These are phyloP conservation scores for Drosophila arawakana DNA, from an alignment of 1,140 invertebrate species.

Conservation along the genomic window DNA sequence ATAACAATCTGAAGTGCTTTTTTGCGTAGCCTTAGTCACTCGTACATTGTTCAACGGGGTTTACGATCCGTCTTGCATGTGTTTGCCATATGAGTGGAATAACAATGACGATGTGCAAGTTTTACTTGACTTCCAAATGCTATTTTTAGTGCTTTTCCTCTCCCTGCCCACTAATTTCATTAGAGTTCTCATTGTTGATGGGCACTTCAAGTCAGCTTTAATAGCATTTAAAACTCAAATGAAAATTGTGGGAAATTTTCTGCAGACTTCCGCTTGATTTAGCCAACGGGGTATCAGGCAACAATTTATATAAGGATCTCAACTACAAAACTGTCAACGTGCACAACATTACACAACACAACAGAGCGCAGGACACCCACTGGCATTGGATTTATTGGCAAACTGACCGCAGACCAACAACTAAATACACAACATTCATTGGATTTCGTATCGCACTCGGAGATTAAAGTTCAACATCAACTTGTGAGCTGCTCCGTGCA, in stretches of 20 bases:
- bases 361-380: conserved; percentile 20
- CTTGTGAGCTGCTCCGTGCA: conserved; percentile 16
- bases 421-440: conserved; percentile 56
- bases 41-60: conserved; percentile 7
- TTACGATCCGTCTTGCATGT: neutral
- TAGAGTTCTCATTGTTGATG: conserved; percentile 40
- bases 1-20: conserved; percentile 24
- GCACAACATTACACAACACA: conserved; percentile 60
- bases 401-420: conserved; percentile 50
- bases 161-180: conserved; percentile 29
- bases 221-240: conserved; percentile 4
- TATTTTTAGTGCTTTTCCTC: conserved; percentile 29
- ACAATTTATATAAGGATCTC: conserved; percentile 12
- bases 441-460: conserved; percentile 28
- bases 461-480: conserved; percentile 48
- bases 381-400: conserved; percentile 65
- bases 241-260: conserved; percentile 49
- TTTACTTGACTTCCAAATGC: neutral
- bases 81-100: conserved; percentile 13
- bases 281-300: conserved; percentile 11
- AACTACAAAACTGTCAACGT: conserved; percentile 40
- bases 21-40: conserved; percentile 10
- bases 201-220: neutral
- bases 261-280: conserved; percentile 63
- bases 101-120: conserved; percentile 9